These are phyloP conservation scores for Drosophila varians DNA, from an alignment of 1,140 invertebrate genomes.

Conservation along the genomic window DNA sequence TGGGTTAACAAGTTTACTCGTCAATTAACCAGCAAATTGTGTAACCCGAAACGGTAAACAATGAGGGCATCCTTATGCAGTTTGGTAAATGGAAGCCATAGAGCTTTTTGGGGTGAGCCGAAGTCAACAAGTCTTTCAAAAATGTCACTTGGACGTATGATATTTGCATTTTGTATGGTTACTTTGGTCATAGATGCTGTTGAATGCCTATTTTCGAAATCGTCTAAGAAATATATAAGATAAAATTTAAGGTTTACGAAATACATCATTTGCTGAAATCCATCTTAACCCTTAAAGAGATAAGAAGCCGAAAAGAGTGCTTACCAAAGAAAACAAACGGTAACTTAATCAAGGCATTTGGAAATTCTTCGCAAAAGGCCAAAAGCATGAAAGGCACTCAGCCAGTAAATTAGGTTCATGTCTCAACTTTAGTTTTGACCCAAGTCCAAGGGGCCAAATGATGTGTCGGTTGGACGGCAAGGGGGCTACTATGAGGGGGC, in stretches of 20 bases:
- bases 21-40: slow-evolving; percentile 30
- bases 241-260: too few species aligned
- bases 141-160: too few species aligned
- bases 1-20: slow-evolving; percentile 21
- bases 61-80: slow-evolving; percentile 3
- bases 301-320: background rate
- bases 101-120: background rate
- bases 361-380: slow-evolving; percentile 38
- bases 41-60: slow-evolving; percentile 24
- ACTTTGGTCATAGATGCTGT: too few species aligned
- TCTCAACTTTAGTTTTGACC: slow-evolving; percentile 75
- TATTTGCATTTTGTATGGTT: too few species aligned
- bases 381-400: slow-evolving; percentile 73
- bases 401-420: slow-evolving; percentile 81
- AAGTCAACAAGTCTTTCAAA: background rate
- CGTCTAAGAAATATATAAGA: too few species aligned
- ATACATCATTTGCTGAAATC: too few species aligned
- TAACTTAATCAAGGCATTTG: slow-evolving; percentile 74
- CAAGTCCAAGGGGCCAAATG: slow-evolving; percentile 43
- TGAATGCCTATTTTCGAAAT: too few species aligned
- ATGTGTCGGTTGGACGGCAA: slow-evolving; percentile 3
- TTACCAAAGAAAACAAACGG: slow-evolving; percentile 30
- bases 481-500: slow-evolving; percentile 6
- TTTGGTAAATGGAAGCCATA: slow-evolving; percentile 10
- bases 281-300: too few species aligned